Conservation (phyloP, 1,140 invertebrate species). For the Drosophila saltans region DNA sequence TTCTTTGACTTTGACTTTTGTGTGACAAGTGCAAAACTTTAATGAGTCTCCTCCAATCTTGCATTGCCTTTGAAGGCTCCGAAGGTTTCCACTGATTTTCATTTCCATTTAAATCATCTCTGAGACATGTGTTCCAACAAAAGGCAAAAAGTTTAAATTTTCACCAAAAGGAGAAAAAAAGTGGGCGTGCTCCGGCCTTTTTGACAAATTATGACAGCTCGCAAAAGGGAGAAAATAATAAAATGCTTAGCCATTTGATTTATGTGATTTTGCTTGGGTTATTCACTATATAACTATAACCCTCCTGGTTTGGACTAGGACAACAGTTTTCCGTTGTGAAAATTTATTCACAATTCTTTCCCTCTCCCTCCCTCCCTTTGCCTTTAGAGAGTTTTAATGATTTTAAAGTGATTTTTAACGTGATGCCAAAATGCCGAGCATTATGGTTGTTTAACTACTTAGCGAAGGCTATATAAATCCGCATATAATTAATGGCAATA, state of each 20-base stretch:
- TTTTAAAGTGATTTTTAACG: constrained; percentile 78
- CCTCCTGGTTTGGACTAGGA: constrained; percentile 31
- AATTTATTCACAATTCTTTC: constrained; percentile 29
- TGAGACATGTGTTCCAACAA: constrained; percentile 44
- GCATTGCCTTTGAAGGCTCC: constrained; percentile 50
- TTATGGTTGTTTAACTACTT: constrained; percentile 64
- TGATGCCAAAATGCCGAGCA: constrained; percentile 30
- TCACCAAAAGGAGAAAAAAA: constrained; percentile 5
- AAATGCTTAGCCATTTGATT: constrained; percentile 60
- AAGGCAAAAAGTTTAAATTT: not conserved
- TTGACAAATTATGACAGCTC: constrained; percentile 78
- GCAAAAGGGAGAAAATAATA: constrained; percentile 14
- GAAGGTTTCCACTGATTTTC: not conserved
- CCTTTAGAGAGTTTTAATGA: constrained; percentile 46
- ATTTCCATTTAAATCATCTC: not conserved
- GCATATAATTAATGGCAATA: constrained; percentile 74
- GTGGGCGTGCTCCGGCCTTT: constrained; percentile 57
- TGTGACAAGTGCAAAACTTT: constrained; percentile 60
- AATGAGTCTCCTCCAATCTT: constrained; percentile 46
- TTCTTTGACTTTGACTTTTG: constrained; percentile 23
- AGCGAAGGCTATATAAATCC: constrained; percentile 57
- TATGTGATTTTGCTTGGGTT: constrained; percentile 47
- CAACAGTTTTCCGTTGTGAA: constrained; percentile 45
- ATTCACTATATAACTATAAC: constrained; percentile 60
- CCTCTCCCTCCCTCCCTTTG: constrained; percentile 13